Conservation (phyloP, 2,888 invertebrate genomes). For the Tenthredo scrophulariae region DNA sequence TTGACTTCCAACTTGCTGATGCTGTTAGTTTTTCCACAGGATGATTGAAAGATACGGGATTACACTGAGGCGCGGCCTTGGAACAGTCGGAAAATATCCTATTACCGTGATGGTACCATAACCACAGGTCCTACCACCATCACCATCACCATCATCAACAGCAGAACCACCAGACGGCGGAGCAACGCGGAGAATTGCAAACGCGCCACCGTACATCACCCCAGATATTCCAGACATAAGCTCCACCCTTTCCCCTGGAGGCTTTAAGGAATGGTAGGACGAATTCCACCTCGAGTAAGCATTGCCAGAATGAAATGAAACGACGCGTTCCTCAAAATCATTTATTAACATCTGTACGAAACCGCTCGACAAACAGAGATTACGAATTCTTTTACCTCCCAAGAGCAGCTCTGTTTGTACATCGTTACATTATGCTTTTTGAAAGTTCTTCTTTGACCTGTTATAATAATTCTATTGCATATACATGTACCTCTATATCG, state of each 20-base stretch:
- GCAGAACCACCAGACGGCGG: slow-evolving; percentile 22
- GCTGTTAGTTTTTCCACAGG: background rate
- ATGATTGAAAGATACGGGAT: background rate
- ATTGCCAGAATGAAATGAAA: slow-evolving; percentile 19
- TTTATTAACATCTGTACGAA: slow-evolving; percentile 27
- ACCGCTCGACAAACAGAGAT: background rate
- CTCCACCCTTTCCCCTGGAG: slow-evolving; percentile 24
- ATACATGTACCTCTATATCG: background rate
- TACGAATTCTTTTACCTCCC: background rate
- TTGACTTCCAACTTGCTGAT: background rate
- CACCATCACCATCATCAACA: slow-evolving; percentile 24
- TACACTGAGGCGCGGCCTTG: background rate
- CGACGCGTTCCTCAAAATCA: slow-evolving; percentile 21
- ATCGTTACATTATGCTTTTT: background rate
- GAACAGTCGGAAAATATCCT: slow-evolving; percentile 29
- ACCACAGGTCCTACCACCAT: slow-evolving; percentile 19
- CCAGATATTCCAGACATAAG: slow-evolving; percentile 52
- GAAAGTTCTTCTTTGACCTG: background rate
- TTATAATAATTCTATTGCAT: background rate
- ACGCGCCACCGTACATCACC: slow-evolving; percentile 50
- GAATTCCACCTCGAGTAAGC: slow-evolving; percentile 35
- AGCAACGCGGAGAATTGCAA: slow-evolving; percentile 51
- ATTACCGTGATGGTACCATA: slow-evolving; percentile 30
- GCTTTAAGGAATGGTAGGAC: slow-evolving; percentile 41
- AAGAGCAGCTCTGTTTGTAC: background rate